Base-by-base conservation (phyloP, 2,797 vertebrate genomes). In the Esox masquinongy region DNA sequence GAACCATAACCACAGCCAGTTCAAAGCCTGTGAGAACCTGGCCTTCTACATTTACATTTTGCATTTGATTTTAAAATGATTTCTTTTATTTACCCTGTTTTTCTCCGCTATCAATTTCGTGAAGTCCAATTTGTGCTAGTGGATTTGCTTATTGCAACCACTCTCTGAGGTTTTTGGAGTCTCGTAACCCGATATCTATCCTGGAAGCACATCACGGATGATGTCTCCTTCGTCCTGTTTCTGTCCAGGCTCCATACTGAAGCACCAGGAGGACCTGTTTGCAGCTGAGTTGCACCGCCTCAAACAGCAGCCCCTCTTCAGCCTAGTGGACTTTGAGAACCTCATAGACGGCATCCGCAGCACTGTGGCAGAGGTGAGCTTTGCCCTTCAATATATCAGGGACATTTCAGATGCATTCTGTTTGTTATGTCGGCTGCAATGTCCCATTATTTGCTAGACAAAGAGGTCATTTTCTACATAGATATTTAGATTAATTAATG, bases 251-350 rank as follows among this genome's bases (percentile, higher is more conserved):
- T 99, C 97, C 75, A 99, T 99, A 49, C 88, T 99, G 87, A 99
- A 99, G 85, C 96, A 98, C 82, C 97, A 98, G 86, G 98, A 99
- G 88, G 98, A 99, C 83, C 77, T 87, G 16, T 99, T 98, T 80
- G 97, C 98, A 49, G 91, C 96, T 0, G 97, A 99, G 87, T 86
- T 99, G 26, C 96, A 99, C 87, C 90, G 95, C 75, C 96, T 99
- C 79, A 99, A 99, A 77, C 97, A 99, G 90, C 96, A 98, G 75
- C 94, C 96, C 0, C 94, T 97, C 22, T 99, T 99, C 80, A 99
- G 96, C 78, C 88, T 99, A 77, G 95, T 97, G 82, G 97, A 99
- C 79, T 99, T 99, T 78, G 98, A 99, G 74, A 96, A 96, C 15
- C 91, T 99, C 74, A 96, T 99, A 0, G 97, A 99, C 81, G 91